Conservation (phyloP, 2,888 invertebrate genomes). For the Pristionchus mayeri region DNA sequence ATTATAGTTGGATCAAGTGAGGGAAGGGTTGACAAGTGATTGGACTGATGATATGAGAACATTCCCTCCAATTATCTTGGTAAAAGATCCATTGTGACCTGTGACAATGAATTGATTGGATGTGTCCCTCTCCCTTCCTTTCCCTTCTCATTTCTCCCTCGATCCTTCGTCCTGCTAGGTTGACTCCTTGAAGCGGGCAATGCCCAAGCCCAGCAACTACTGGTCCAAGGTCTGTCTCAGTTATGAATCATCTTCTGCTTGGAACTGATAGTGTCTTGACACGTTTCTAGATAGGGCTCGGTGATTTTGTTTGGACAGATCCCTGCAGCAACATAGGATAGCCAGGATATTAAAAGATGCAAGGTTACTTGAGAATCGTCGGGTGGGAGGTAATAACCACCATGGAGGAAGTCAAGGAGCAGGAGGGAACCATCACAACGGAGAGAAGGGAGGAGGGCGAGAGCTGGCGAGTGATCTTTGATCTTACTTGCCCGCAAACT, state of each 20-base stretch:
- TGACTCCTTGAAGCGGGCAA: background rate
- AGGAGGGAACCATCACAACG: background rate
- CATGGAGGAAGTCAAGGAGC: background rate
- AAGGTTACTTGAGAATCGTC: background rate
- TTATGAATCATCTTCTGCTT: no score
- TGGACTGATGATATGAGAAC: no score
- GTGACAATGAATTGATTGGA: background rate
- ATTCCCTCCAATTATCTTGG: background rate
- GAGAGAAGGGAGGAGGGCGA: conserved; percentile 6
- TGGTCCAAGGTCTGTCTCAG: conserved; percentile 31
- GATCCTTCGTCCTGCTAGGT: conserved; percentile 8
- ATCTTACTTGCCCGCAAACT: no score
- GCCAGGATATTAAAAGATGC: background rate
- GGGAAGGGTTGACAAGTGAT: no score
- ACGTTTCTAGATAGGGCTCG: no score
- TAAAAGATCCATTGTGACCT: background rate
- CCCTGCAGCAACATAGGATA: no score
- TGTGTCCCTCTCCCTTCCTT: background rate
- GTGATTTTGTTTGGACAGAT: no score
- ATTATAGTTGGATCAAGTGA: conserved; percentile 29
- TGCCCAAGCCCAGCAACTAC: conserved; percentile 38
- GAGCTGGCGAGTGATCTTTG: background rate
- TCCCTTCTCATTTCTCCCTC: conserved; percentile 23
- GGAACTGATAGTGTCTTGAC: no score
- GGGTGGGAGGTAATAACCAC: background rate